phyloP scores from a whole-genome alignment of 1,140 invertebrate species.

The Arion vulgaris region DNA sequence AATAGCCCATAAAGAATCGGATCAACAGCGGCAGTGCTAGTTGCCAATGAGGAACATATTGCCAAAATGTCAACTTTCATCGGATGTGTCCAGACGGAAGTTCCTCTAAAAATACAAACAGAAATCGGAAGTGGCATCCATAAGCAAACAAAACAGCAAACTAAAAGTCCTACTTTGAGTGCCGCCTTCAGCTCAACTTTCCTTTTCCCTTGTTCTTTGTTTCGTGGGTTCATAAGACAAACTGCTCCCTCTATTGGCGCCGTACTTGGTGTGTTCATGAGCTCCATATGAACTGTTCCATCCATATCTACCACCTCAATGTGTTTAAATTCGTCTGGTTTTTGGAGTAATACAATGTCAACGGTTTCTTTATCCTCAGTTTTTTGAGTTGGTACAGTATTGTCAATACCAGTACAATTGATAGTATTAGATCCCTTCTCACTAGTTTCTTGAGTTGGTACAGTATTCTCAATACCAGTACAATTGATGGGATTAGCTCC shows the following conservation, averaged over 20 bases:
- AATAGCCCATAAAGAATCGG: constrained; percentile 41
- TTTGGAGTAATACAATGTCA: not conserved
- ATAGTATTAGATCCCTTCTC: too few relatives aligned
- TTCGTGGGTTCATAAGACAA: constrained; percentile 49
- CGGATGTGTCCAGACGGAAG: not conserved
- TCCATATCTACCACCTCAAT: constrained; percentile 47
- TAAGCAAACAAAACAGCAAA: constrained; percentile 43
- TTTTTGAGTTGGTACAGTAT: too few relatives aligned
- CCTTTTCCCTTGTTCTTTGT: constrained; percentile 44
- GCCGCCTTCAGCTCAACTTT: constrained; percentile 48
- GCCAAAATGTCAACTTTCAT: constrained; percentile 3
- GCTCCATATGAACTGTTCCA: constrained; percentile 41
- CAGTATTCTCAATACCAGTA: too few relatives aligned
- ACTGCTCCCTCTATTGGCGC: constrained; percentile 42
- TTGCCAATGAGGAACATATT: constrained; percentile 30
- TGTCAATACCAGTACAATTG: too few relatives aligned
- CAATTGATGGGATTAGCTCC: too few relatives aligned
- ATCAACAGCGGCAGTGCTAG: constrained; percentile 34
- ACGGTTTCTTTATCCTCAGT: too few relatives aligned
- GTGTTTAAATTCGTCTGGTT: not conserved
- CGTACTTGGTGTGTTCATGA: not conserved
- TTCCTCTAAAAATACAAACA: constrained; percentile 21
- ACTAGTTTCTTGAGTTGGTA: too few relatives aligned
- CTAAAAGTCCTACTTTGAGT: constrained; percentile 46
- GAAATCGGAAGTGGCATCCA: constrained; percentile 48